phyloP scores from a whole-genome alignment of 2,888 invertebrate species.

The Mantis religiosa region DNA sequence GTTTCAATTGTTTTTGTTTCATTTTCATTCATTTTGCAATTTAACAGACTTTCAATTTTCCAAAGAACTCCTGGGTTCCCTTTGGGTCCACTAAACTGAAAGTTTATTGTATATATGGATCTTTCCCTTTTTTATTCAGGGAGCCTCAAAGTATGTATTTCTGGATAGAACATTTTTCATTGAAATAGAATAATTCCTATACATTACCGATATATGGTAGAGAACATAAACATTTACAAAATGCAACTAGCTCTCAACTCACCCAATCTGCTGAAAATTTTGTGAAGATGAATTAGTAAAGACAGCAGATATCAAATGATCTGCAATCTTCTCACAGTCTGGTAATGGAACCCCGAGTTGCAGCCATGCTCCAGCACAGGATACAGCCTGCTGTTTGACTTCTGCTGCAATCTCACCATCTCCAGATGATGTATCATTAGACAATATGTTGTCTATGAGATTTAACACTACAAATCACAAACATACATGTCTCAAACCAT shows the following conservation, averaged over 20 bases:
- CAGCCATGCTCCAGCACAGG: conserved; percentile 60
- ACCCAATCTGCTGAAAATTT: not conserved
- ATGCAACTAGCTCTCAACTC: not conserved
- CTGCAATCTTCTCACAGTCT: conserved; percentile 35
- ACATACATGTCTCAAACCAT: not conserved
- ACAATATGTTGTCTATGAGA: conserved; percentile 43
- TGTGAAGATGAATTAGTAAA: not conserved
- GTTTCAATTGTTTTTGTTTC: no score
- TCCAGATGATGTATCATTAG: conserved; percentile 31
- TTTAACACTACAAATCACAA: conserved; percentile 35
- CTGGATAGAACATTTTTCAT: no score
- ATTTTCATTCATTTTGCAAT: no score
- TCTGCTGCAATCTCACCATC: conserved; percentile 29
- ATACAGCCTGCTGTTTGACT: conserved; percentile 45
- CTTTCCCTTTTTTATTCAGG: no score
- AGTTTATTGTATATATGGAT: no score
- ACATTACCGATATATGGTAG: no score
- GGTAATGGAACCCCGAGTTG: conserved; percentile 47
- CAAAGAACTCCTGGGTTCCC: no score
- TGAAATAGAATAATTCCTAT: no score
- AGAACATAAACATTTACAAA: no score
- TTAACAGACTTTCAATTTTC: no score
- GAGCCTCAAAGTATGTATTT: no score
- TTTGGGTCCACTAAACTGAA: no score
- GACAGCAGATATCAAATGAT: conserved; percentile 34